Evolutionary conservation across 2,888 invertebrate genomes (phyloP), one percentile per base, ranked within the genome.

Genomic region (Cephus sareptanus): DNA sequence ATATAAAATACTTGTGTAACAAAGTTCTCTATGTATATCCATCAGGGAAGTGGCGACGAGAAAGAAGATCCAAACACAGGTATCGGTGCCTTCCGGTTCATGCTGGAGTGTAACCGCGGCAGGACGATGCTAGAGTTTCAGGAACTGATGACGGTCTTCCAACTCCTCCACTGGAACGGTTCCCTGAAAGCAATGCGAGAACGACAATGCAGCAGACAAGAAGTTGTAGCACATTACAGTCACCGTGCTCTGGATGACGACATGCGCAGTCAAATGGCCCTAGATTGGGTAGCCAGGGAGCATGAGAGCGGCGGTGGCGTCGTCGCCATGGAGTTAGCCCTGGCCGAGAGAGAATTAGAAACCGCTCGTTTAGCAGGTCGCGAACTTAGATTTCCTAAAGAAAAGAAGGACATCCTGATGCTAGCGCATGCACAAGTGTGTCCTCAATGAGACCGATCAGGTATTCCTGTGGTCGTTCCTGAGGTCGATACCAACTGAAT

Each of bases 111-210:
- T 79, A 94, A 94, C 89, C 93, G 93, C 81, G 94, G 94, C 0
- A 95, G 97, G 83, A 98, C 98, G 76, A 98, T 98, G 98, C 93
- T 98, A 83, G 98, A 98, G 92, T 98, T 98, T 93, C 98, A 98
- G 92, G 98, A 98, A 91, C 93, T 98, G 88, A 98, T 98, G 98
- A 98, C 98, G n/a, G 98, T 98, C 75, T 98, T 98, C 92, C 98
- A 98, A 92, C 93, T 98, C 84, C 93, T 98, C 76, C 98, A 98
- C 92, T 98, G 98, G 98, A 98, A 98, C 92, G 98, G 98, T n/a
- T 97, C 97, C 84, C 92, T 98, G 86, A 97, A 98, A 87, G 98
- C 98, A 73, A 98, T 98, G 98, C 94, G 98, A 74, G 98, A 98
- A 92, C 94, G 98, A 73, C 98, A 98, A 91, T 98, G 98, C 92